Base-by-base conservation (phyloP, 2,797 vertebrate species). In the Girardinus metallicus region DNA sequence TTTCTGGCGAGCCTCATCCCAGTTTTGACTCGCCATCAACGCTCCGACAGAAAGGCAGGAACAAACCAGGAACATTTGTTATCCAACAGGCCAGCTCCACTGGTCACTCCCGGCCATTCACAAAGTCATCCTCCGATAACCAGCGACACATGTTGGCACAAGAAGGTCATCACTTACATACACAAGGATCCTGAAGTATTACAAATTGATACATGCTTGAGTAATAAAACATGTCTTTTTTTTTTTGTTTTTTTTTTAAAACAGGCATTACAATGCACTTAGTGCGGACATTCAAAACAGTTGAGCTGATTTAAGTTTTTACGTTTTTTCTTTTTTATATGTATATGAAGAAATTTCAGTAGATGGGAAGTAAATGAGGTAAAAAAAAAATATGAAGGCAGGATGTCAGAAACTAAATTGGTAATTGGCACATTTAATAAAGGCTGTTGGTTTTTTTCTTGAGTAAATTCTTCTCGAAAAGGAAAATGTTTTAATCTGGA, bases 211-310 rank as follows among this genome's bases (percentile, higher is more conserved):
- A 94, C 95, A 95, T 96, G 95, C 95, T 95, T 94, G 93, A 93
- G 91, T 95, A 94, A 94, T 95, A 95, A 95, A 95, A 95, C 93
- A 88, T 94, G 91, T 91, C 87, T 90, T 92, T 80, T 88, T 92
- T 86, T 82, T 85, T 87, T 90, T 47, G 5, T 7, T 49, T 49
- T 47, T 47, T 51, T 51, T 23, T 23, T 92, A 84, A 77, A 95
- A 95, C 95, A 95, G 93, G 93, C 92, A 95, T 95, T 95, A 94
- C 93, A 95, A 96, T 95, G 95, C 95, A 96, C 95, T 95, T 96
- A 93, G 94, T 95, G 94, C 94, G 87, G 93, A 95, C 95, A 96
- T 96, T 96, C 95, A 95, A 92, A 96, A 95, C 90, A 92, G 91
- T 92, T 93, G 89, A 95, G 88, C 85, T 90, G 89, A 94, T 93